Percentiles rank a stretch among this genome's conserved stretches.
These are phyloP conservation scores for Octomys mimax DNA, from an alignment of 2,797 vertebrate species.

Conservation along the genomic window DNA sequence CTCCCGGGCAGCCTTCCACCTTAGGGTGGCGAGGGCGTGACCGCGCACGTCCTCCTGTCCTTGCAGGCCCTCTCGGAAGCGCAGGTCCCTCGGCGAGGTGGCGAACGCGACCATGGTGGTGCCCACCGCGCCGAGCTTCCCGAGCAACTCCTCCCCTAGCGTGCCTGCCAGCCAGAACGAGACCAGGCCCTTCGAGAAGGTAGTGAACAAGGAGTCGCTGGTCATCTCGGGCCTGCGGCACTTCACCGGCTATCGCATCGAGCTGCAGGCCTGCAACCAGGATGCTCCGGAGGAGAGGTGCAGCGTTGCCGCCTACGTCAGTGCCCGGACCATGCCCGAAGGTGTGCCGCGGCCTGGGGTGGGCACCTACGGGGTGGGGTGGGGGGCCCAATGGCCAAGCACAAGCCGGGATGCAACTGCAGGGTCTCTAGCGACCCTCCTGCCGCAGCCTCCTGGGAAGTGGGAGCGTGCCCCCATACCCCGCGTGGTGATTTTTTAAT, in stretches of 20 bases:
- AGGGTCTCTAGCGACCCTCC: not conserved
- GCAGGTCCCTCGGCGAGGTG: conserved; percentile 92
- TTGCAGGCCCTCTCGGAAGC: conserved; percentile 90
- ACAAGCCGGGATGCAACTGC: not conserved
- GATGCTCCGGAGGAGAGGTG: conserved; percentile 90
- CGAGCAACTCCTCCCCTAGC: conserved; percentile 86
- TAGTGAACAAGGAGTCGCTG: conserved; percentile 93
- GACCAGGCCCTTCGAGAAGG: conserved; percentile 88
- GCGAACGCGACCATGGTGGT: conserved; percentile 90
- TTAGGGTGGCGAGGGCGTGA: not conserved
- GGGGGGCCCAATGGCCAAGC: not conserved
- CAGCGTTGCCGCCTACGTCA: conserved; percentile 95
- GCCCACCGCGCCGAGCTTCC: conserved; percentile 84
- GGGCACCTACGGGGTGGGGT: fast-evolving
- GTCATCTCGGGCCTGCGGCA: conserved; percentile 96
- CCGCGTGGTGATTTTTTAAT: not conserved
- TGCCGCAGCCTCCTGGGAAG: not conserved
- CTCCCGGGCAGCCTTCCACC: not conserved
- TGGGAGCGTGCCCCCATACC: not conserved
- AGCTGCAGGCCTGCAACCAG: conserved; percentile 98
- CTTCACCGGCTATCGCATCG: conserved; percentile 98
- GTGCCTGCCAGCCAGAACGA: conserved; percentile 84
- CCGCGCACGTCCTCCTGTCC: fast-evolving
- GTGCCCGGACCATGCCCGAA: conserved; percentile 97
- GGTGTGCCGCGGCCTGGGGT: conserved; percentile 85